A percentile compares a stretch with the other conserved stretches of the same genome.
Conservation (phyloP, 1,140 invertebrate genomes). For the Pogonomyrmex barbatus region DNA sequence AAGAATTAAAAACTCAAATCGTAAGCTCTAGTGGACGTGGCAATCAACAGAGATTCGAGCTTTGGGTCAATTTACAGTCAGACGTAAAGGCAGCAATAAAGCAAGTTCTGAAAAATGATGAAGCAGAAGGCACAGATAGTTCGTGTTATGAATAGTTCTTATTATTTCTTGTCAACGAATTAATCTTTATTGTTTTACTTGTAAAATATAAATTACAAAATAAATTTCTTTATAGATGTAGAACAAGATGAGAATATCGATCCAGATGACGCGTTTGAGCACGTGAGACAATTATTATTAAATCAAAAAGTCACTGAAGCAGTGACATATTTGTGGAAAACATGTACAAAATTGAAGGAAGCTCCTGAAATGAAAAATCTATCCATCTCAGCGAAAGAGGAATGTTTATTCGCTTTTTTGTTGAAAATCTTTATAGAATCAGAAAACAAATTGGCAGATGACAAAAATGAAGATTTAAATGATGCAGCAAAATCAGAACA, state of each 20-base stretch:
- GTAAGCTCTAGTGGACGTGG: conserved; percentile 82
- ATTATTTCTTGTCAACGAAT: conserved; percentile 7
- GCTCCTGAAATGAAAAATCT: conserved; percentile 75
- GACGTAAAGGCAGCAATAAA: conserved; percentile 83
- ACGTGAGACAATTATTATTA: conserved; percentile 82
- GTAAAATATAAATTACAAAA: conserved; percentile 8
- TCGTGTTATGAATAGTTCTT: conserved; percentile 9
- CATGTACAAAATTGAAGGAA: conserved; percentile 74
- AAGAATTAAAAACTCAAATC: conserved; percentile 87
- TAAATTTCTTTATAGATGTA: conserved; percentile 22
- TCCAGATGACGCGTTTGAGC: conserved; percentile 79
- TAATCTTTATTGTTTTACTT: background rate
- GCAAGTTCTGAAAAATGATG: conserved; percentile 77
- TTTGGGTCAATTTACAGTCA: conserved; percentile 82
- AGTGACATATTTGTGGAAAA: conserved; percentile 75
- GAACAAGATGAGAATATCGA: conserved; percentile 74
- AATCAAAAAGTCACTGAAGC: conserved; percentile 79
- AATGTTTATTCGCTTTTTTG: conserved; percentile 80
- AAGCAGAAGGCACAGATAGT: conserved; percentile 28
- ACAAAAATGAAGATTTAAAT: conserved; percentile 48
- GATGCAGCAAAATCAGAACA: background rate
- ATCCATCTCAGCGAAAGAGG: conserved; percentile 74
- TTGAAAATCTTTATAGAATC: conserved; percentile 84
- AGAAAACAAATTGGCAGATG: conserved; percentile 47
- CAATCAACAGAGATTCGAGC: conserved; percentile 83